Percentiles rank a stretch among this genome's conserved stretches.
Conservation (phyloP, 2,888 invertebrate genomes). For the Mythimna impura region DNA sequence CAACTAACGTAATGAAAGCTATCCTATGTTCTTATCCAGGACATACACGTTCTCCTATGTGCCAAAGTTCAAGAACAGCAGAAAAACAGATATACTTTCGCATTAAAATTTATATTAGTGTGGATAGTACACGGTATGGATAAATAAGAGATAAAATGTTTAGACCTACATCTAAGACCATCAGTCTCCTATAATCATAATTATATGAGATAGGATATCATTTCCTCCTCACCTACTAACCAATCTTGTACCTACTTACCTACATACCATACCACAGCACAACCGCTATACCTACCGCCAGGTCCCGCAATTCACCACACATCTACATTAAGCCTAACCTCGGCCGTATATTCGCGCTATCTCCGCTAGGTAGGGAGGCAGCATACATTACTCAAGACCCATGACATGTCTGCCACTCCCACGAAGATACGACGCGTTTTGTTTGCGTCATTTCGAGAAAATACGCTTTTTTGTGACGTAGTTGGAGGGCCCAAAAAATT, state of each 20-base stretch:
- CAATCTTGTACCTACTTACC: neutral
- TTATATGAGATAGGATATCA: neutral
- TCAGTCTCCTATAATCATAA: neutral
- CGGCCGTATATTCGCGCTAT: conserved; percentile 64
- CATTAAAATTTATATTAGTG: no score
- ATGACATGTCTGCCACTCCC: conserved; percentile 64
- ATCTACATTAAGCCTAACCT: conserved; percentile 58
- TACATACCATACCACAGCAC: neutral
- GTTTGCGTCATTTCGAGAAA: conserved; percentile 54
- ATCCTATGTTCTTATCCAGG: no score
- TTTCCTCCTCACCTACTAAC: neutral
- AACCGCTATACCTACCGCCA: conserved; percentile 32
- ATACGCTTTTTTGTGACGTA: conserved; percentile 13
- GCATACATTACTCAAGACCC: conserved; percentile 62
- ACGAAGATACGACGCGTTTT: conserved; percentile 55
- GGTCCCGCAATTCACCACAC: conserved; percentile 52
- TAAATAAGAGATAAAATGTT: neutral
- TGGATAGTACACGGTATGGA: no score
- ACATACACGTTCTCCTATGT: no score
- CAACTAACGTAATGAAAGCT: no score
- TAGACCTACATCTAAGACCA: neutral
- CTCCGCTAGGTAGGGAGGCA: conserved; percentile 55
- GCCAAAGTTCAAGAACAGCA: no score
- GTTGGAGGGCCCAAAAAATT: neutral
- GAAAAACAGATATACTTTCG: no score